A percentile compares a stretch with the other conserved stretches of the same genome.
These are phyloP conservation scores for Drosophila ustulata DNA, from an alignment of 2,888 invertebrate genomes.

Conservation along the genomic window DNA sequence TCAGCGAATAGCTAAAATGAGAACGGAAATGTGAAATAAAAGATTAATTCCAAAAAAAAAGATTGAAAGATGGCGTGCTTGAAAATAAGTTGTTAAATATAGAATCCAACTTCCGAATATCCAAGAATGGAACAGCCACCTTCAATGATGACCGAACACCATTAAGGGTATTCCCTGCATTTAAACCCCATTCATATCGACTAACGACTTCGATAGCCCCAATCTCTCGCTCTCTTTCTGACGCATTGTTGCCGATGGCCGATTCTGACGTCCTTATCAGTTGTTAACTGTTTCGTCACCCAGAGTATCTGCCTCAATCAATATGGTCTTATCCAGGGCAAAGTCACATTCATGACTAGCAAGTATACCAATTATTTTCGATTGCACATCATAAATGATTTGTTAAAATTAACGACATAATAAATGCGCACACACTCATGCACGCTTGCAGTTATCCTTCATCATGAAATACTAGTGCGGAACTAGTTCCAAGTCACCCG, in stretches of 20 bases:
- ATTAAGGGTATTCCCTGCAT: background rate
- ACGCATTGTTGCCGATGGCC: background rate
- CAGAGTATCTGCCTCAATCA: background rate
- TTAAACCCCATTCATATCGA: background rate
- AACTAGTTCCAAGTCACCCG: no score
- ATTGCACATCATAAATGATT: no score
- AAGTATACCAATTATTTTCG: no score
- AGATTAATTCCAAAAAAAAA: background rate
- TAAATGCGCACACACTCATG: no score
- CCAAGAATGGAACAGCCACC: background rate
- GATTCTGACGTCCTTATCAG: conserved; percentile 9
- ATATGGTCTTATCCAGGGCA: background rate
- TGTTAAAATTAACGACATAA: background rate
- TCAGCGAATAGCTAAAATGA: conserved; percentile 49
- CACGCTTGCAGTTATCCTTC: no score
- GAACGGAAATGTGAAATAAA: background rate
- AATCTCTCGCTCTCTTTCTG: background rate
- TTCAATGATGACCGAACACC: background rate
- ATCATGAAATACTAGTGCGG: no score
- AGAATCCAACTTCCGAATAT: background rate
- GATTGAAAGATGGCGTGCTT: background rate
- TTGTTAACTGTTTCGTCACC: background rate
- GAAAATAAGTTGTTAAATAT: background rate
- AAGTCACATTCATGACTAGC: background rate
- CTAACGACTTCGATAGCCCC: background rate